Evolutionary conservation across 2,888 invertebrate species (phyloP).

Genomic region (Bruchidius siliquastri): DNA sequence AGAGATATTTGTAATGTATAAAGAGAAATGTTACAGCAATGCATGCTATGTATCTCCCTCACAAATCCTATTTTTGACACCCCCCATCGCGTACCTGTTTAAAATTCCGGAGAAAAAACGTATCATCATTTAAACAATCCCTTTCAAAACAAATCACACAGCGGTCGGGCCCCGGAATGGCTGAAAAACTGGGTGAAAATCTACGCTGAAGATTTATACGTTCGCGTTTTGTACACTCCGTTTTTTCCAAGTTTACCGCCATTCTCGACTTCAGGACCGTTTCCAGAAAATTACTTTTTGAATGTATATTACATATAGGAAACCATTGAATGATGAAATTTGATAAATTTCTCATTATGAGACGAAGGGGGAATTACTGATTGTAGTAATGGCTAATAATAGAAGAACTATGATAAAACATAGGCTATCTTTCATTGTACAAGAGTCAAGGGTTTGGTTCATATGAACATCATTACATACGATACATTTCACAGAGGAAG

Average conservation of each 20-base stretch:
- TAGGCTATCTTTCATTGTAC: too few species aligned
- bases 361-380: too few species aligned
- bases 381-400: too few species aligned
- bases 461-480: too few species aligned
- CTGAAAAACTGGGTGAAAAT: background rate
- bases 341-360: too few species aligned
- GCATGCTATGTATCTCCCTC: background rate
- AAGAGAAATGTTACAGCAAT: background rate
- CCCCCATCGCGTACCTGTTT: background rate
- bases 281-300: background rate
- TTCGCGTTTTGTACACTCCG: background rate
- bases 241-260: background rate
- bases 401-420: too few species aligned
- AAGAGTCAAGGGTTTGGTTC: too few species aligned
- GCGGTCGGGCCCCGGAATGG: background rate
- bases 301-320: too few species aligned
- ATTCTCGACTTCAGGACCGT: background rate
- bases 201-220: background rate
- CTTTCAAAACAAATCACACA: background rate
- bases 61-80: background rate
- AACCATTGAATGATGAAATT: too few species aligned
- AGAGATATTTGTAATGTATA: too few species aligned
- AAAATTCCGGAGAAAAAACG: background rate
- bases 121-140: background rate
- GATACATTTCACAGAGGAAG: too few species aligned